Evolutionary conservation across 2,797 vertebrate genomes (phyloP).

Genomic region (Tiaroga cobitis): DNA sequence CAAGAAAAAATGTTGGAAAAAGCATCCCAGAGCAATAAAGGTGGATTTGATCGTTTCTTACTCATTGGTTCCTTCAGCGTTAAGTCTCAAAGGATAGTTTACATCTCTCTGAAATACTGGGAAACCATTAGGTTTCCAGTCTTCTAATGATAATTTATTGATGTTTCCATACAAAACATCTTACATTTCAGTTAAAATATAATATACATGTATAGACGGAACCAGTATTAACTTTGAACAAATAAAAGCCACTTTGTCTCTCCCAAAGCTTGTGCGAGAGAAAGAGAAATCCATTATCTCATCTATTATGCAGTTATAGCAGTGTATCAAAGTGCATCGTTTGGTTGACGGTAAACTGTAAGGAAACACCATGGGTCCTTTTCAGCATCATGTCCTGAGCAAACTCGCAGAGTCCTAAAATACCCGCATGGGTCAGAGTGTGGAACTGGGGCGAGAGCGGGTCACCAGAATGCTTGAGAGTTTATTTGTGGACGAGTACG

Average conservation of each 20-base stretch:
- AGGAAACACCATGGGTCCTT: conserved; percentile 32
- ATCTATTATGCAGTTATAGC: conserved; percentile 46
- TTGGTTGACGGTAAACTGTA: conserved; percentile 48
- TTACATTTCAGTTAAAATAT: conserved; percentile 38
- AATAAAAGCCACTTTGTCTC: conserved; percentile 1
- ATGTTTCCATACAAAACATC: conserved; percentile 19
- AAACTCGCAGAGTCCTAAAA: conserved; percentile 31
- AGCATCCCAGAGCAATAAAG: not conserved
- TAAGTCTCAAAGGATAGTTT: not conserved
- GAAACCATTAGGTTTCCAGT: conserved; percentile 5
- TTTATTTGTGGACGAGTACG: conserved; percentile 54
- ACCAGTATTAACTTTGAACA: conserved; percentile 18
- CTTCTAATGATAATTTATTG: conserved; percentile 23
- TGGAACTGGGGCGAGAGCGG: conserved; percentile 20
- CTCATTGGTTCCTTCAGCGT: not conserved
- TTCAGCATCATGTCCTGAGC: conserved; percentile 31
- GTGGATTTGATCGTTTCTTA: not conserved
- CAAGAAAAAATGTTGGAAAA: not conserved
- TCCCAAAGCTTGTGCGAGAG: conserved; percentile 28
- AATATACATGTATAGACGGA: not conserved
- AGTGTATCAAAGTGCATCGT: conserved; percentile 45
- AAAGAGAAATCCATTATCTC: conserved; percentile 34
- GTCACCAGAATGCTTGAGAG: conserved; percentile 37
- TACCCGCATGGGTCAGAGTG: conserved; percentile 29
- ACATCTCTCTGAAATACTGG: not conserved